Evolutionary conservation across 1,140 invertebrate species (phyloP), one percentile per base, ranked within the genome.

Genomic region (Acyrthosiphon pisum): DNA sequence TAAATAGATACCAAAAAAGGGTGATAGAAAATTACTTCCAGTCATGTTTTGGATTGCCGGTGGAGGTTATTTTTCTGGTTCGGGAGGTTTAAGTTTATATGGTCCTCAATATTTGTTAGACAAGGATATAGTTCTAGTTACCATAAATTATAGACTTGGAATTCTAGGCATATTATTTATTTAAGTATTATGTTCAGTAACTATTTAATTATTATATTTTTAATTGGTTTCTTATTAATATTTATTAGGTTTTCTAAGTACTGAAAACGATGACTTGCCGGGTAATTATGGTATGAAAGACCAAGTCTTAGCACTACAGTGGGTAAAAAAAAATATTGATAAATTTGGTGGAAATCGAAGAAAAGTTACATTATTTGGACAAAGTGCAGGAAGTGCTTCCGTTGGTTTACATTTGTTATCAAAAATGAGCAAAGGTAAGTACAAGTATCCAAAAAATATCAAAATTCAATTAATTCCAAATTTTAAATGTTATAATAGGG

Each of bases 41-140:
- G 96, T 97, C 0, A 96, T 97, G 95, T 95, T 97, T 0, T 96
- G 95, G 87, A 95, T 98, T 53, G 96, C 97, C 94, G 97, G 96
- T 41, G 41, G 41, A 41, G 41, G 41, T 41, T 41, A 41, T 41
- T 41, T 41, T 41, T 2, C 41, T 2, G 41, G 41, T 41, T 41
- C 41, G 3, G 41, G 41, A 41, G 41, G 41, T 18, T 20, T 95
- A 41, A 41, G 41, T 41, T 41, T 41, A 41, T 95, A 20, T 94
- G 95, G 95, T 23, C 95, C 96, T 3, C 95, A 96, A 93, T 95
- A 95, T 94, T 94, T 97, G 1, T 96, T 96, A 94, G 95, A 96
- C 90, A 94, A 95, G 41, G 95, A 96, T 93, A 94, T 96, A 41
- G 95, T 97, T 30, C 95, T 97, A 6, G 96, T 97, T 93, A 96